A percentile compares a stretch with the other conserved stretches of the same genome.
These are phyloP conservation scores for Scytalopus superciliaris DNA, from an alignment of 2,113 vertebrate genomes.

Conservation along the genomic window DNA sequence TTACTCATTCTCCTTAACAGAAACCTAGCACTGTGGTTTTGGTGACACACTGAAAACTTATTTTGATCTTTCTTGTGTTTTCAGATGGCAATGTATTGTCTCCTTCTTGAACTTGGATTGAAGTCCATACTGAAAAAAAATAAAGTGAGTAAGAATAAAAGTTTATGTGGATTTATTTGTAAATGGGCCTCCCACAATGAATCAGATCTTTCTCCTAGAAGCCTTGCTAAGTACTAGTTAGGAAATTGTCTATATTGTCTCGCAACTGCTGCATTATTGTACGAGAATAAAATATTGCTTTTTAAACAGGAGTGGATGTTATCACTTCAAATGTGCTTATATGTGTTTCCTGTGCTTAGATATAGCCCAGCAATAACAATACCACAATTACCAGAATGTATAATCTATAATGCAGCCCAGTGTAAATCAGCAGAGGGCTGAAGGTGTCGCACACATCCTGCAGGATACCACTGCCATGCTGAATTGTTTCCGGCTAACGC, in stretches of 20 bases:
- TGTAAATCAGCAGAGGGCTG: constrained; percentile 29
- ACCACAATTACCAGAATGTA: constrained; percentile 57
- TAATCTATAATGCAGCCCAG: constrained; percentile 31
- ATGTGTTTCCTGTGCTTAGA: constrained; percentile 65
- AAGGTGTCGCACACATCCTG: constrained; percentile 63
- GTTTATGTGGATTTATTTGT: not conserved
- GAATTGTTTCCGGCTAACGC: constrained; percentile 62
- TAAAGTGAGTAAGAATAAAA: not conserved
- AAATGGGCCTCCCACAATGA: not conserved
- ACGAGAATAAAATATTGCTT: not conserved
- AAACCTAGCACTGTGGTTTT: constrained; percentile 39
- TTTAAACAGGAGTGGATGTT: constrained; percentile 27
- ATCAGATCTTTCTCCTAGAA: not conserved
- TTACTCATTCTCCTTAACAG: constrained; percentile 24
- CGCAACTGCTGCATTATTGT: rapidly evolving
- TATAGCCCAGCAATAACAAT: constrained; percentile 50
- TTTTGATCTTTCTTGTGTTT: not conserved
- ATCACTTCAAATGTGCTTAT: constrained; percentile 39
- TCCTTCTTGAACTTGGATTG: not conserved
- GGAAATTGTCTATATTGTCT: not conserved
- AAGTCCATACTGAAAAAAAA: not conserved
- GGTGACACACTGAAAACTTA: not conserved
- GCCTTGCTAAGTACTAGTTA: not conserved
- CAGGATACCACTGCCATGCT: constrained; percentile 68
- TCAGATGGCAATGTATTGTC: not conserved